Conservation (phyloP, 2,113 vertebrate genomes). For the Xenopus borealis region DNA sequence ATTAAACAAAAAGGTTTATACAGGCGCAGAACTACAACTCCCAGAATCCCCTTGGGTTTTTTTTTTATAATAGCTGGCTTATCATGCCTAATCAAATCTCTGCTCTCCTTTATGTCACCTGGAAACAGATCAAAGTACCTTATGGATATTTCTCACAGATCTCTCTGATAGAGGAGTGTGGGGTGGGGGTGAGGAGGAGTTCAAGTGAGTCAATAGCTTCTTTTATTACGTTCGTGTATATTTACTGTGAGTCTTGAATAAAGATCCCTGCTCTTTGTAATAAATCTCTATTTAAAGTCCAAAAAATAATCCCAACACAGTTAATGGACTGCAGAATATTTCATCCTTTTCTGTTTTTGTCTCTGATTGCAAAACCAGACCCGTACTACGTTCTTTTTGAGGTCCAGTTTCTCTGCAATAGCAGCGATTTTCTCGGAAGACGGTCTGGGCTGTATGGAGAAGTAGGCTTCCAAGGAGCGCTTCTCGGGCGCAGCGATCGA, state of each 20-base stretch:
- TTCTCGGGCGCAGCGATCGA: conserved; percentile 92
- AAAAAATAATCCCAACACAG: conserved; percentile 27
- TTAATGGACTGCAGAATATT: conserved; percentile 87
- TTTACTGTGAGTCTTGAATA: conserved; percentile 23
- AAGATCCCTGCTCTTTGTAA: conserved; percentile 63
- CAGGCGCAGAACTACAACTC: too few relatives aligned
- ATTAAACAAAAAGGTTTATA: too few relatives aligned
- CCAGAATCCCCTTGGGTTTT: too few relatives aligned
- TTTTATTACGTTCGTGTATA: conserved; percentile 1
- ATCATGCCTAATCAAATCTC: too few relatives aligned
- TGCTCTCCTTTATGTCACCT: too few relatives aligned
- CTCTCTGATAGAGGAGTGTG: too few relatives aligned
- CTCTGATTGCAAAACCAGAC: conserved; percentile 95
- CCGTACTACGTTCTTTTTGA: conserved; percentile 91
- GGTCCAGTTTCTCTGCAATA: conserved; percentile 88
- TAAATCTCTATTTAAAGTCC: conserved; percentile 43
- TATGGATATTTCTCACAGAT: too few relatives aligned
- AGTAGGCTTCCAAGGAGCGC: conserved; percentile 88
- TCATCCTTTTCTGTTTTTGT: conserved; percentile 94
- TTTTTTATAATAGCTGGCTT: too few relatives aligned
- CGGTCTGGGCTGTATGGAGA: conserved; percentile 87
- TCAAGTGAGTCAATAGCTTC: conserved; percentile 22
- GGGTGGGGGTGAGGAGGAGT: neutral
- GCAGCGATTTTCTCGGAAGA: conserved; percentile 90
- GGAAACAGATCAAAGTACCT: too few relatives aligned